phyloP scores from a whole-genome alignment of 2,888 invertebrate species.

The Linnaemya vulpina region DNA sequence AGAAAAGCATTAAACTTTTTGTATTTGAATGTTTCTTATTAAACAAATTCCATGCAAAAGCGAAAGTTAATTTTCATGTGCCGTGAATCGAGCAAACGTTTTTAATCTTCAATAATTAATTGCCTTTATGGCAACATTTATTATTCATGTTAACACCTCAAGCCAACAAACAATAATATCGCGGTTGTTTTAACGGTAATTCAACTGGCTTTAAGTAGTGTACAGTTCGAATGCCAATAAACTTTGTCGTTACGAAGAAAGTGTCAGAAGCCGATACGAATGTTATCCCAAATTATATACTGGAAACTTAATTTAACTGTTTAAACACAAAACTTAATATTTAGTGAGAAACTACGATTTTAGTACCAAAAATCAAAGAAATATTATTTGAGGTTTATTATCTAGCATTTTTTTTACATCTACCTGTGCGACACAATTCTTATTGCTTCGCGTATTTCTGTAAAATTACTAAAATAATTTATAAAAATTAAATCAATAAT shows the following conservation, averaged over 20 bases:
- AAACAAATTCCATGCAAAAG: conserved; percentile 11
- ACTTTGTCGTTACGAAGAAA: not conserved
- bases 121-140: not conserved
- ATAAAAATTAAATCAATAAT: not conserved
- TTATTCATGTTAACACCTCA: not conserved
- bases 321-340: too few species aligned
- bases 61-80: conserved; percentile 29
- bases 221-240: not conserved
- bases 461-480: not conserved
- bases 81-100: not conserved
- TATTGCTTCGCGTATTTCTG: not conserved
- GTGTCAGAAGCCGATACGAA: not conserved
- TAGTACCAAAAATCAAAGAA: too few species aligned
- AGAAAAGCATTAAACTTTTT: not conserved
- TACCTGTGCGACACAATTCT: too few species aligned
- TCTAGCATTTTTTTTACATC: too few species aligned
- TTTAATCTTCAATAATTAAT: conserved; percentile 1
- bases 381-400: too few species aligned
- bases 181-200: not conserved
- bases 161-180: not conserved
- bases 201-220: not conserved
- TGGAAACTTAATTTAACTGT: too few species aligned
- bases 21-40: not conserved
- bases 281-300: too few species aligned
- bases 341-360: too few species aligned